Conservation (phyloP, 2,888 invertebrate genomes). For the Tuberolachnus salignus region DNA sequence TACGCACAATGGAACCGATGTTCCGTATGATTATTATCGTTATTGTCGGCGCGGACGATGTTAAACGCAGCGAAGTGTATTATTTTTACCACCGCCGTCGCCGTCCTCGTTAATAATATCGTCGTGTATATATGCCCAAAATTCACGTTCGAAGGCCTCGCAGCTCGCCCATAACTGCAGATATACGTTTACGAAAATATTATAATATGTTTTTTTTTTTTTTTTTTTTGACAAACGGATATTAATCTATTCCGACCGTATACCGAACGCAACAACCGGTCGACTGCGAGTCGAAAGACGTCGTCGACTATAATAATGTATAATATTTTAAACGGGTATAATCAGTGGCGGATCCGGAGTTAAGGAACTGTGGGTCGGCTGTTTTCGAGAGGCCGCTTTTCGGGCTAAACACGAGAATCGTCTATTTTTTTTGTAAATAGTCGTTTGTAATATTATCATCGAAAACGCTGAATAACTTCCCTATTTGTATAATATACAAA, state of each 20-base stretch:
- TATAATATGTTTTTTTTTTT: no score
- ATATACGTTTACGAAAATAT: no score
- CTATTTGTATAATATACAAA: no score
- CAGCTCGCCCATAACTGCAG: not conserved
- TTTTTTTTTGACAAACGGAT: conserved; percentile 3
- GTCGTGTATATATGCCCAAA: not conserved
- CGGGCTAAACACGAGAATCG: no score
- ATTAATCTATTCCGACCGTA: not conserved
- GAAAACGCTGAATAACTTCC: no score
- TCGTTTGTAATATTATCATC: no score
- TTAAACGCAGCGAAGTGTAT: not conserved
- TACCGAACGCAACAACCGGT: not conserved
- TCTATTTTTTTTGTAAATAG: no score
- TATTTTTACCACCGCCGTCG: not conserved
- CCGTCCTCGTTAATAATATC: no score
- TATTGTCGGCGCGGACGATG: conserved; percentile 23
- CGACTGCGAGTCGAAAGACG: conserved; percentile 4
- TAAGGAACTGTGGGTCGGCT: no score
- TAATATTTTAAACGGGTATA: no score
- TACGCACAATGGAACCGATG: conserved; percentile 32
- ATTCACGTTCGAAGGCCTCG: not conserved
- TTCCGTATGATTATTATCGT: conserved; percentile 40
- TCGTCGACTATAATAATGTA: not conserved
- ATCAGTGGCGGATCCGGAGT: no score
- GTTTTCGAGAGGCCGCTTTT: no score